Evolutionary conservation across 2,113 vertebrate species (phyloP).

Genomic region (Eira barbara): DNA sequence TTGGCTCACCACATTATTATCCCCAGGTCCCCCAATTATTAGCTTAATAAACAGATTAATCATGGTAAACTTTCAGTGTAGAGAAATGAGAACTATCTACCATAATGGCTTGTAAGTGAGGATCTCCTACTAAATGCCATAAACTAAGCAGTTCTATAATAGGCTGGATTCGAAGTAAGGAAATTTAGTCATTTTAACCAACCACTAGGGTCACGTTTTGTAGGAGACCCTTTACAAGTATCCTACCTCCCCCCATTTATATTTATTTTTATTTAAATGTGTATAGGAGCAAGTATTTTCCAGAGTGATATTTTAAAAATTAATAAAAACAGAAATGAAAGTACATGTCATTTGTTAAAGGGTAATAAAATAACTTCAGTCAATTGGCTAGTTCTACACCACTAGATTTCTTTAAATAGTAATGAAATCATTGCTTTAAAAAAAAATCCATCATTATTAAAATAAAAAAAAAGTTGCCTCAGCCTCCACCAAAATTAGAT

Average conservation of each 20-base stretch:
- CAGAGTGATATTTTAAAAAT: slow-evolving; percentile 70
- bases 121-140: background rate
- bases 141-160: background rate
- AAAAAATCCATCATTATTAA: slow-evolving; percentile 88
- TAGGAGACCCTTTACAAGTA: slow-evolving; percentile 54
- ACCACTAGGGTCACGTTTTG: slow-evolving; percentile 45
- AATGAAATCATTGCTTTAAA: slow-evolving; percentile 86
- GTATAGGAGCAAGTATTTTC: background rate
- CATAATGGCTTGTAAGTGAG: background rate
- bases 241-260: background rate
- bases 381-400: slow-evolving; percentile 83
- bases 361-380: slow-evolving; percentile 81
- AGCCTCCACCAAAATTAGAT: slow-evolving; percentile 88
- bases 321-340: slow-evolving; percentile 72
- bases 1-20: background rate
- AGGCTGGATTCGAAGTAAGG: background rate
- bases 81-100: background rate
- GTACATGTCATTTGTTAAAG: slow-evolving; percentile 76
- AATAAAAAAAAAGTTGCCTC: slow-evolving; percentile 85
- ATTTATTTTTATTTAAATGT: slow-evolving; percentile 43
- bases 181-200: slow-evolving; percentile 65
- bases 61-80: background rate
- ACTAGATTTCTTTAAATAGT: slow-evolving; percentile 86
- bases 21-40: background rate
- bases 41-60: background rate